These are phyloP conservation scores for Sminthurinus aureus DNA, from an alignment of 2,888 invertebrate species.

Conservation along the genomic window DNA sequence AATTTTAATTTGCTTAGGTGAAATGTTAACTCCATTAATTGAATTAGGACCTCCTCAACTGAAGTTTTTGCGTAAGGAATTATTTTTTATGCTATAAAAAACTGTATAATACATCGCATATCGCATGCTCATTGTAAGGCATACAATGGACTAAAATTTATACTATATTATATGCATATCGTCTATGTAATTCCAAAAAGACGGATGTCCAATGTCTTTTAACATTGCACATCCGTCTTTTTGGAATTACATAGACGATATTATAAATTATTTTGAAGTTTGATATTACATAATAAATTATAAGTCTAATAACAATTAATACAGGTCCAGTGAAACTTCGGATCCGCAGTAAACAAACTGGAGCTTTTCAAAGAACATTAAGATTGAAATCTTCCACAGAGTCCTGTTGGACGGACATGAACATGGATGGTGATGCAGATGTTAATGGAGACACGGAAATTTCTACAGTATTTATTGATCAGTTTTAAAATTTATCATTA, in stretches of 20 bases:
- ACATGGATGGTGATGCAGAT: conserved; percentile 3
- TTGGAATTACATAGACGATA: no score
- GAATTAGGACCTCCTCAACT: conserved; percentile 31
- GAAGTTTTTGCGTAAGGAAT: conserved; percentile 19
- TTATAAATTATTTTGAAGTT: no score
- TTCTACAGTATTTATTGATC: conserved; percentile 22
- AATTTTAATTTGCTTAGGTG: conserved; percentile 14
- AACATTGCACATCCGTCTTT: no score
- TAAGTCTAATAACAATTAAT: no score
- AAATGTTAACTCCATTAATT: conserved; percentile 31
- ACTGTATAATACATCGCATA: no score
- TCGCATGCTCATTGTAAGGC: no score
- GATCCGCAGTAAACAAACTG: conserved; percentile 4
- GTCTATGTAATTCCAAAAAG: no score
- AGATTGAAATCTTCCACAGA: conserved; percentile 32
- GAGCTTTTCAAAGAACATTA: conserved; percentile 23
- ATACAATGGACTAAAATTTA: no score
- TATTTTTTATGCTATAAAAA: no score
- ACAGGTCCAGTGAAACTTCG: conserved; percentile 29
- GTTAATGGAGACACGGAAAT: background rate
- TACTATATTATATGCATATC: no score
- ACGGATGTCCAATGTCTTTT: no score
- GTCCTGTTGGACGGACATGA: conserved; percentile 31
- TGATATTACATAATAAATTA: no score
- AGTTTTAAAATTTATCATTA: conserved; percentile 6